Base-by-base conservation (phyloP, 2,888 invertebrate species). In the Chironomus riparius region DNA sequence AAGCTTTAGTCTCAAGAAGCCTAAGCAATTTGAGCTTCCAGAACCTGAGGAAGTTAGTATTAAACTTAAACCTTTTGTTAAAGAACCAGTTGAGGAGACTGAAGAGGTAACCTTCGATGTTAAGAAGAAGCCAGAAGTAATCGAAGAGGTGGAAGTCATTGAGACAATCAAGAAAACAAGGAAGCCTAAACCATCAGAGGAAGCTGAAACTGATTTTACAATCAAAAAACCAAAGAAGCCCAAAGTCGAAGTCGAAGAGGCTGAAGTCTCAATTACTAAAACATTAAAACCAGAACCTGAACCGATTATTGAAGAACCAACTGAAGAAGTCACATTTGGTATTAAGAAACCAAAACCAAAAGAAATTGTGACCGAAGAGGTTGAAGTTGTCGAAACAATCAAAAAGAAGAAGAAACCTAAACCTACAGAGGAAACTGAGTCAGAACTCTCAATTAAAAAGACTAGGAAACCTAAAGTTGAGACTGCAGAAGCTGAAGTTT, bases 11-110 rank as follows among this genome's bases (percentile, higher is more conserved):
- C 22, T 70, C 21, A 70, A 18, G 24, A 68, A 69, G 15, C 76
- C 76, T 1, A 70, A 69, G 38, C 70, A 68, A 21, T 70, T 69
- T 68, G 77, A 77, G 15, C 6, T 18, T 7, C 7, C 68, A 78
- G 70, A 79, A 79, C 80, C 81, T 79, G 80, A 81, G 80, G 80
- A 82, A 76, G 81, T 84, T 68, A 78, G 82, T 82, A 77, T 80
- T 82, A 71, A 81, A 81, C 3, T 82, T 81, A 5, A 80, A 61
- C 77, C 78, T 38, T 70, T 76, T n/a, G 75, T 71, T 22, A 80
- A 81, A 76, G 78, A 80, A 65, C 61, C 68, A 56, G 80, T 80
- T 0, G 77, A 79, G 18, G 78, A 77, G 78, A 78, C 78, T 50
- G 68, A 79, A 69, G 73, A 78, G n/a, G 62, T 77, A 13, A 74